These are phyloP conservation scores for Oplegnathus fasciatus DNA, from an alignment of 2,113 vertebrate species.

Conservation along the genomic window DNA sequence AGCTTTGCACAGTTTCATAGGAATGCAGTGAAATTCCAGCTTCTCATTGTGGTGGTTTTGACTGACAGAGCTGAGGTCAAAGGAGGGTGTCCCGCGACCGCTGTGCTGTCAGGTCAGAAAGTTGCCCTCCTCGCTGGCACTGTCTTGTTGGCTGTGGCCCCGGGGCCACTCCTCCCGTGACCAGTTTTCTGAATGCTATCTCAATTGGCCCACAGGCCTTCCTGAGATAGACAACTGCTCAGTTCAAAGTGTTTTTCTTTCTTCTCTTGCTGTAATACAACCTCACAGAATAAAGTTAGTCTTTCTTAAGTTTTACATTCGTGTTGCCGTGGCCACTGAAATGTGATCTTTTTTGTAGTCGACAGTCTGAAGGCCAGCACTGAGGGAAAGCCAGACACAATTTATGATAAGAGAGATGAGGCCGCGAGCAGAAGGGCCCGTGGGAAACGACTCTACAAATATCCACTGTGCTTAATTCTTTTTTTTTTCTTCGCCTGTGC, in stretches of 20 bases:
- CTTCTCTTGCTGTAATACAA: conserved; percentile 12
- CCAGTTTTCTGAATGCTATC: conserved; percentile 44
- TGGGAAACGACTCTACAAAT: conserved; percentile 81
- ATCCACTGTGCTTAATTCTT: conserved; percentile 69
- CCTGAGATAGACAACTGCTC: conserved; percentile 30
- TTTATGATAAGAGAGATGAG: conserved; percentile 79
- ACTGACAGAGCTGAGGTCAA: conserved; percentile 63
- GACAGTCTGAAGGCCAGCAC: conserved; percentile 70
- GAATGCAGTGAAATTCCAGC: conserved; percentile 57
- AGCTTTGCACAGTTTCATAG: conserved; percentile 27
- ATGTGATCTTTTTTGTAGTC: conserved; percentile 73
- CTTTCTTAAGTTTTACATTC: conserved; percentile 55
- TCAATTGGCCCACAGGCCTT: conserved; percentile 12
- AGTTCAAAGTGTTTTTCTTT: conserved; percentile 48
- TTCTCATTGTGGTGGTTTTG: conserved; percentile 52
- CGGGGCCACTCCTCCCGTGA: conserved; percentile 54
- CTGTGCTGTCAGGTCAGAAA: conserved; percentile 68
- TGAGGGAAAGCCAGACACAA: conserved; percentile 73
- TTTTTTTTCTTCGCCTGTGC: conserved; percentile 42
- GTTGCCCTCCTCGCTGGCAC: conserved; percentile 46
- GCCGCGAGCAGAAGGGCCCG: conserved; percentile 59
- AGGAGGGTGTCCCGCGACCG: conserved; percentile 32
- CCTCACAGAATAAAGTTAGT: conserved; percentile 43
- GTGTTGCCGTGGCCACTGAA: conserved; percentile 53
- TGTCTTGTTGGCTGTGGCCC: conserved; percentile 46